Evolutionary conservation across 2,113 vertebrate genomes (phyloP), one percentile per base, ranked within the genome.

Genomic region (Puntigrus tetrazona): DNA sequence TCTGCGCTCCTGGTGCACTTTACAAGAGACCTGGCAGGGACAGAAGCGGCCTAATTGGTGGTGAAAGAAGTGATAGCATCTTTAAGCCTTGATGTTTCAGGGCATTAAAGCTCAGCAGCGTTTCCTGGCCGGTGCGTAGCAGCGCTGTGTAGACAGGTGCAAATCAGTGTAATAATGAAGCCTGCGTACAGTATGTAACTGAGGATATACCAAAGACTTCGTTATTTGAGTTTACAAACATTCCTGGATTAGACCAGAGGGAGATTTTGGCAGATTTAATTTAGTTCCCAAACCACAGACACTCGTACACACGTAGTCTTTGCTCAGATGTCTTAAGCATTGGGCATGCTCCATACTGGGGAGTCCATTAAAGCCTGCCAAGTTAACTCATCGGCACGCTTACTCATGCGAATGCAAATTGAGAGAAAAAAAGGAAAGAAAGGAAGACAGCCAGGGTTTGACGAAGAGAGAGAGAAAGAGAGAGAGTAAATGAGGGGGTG

Each of bases 21-120:
- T 88, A 65, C 45, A 87, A 45, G 20, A 75, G 90, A 89, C 92
- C 91, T 86, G 87, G 91, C 91, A 91, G 87, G 87, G 88, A 91
- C 91, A 92, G 87, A 90, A 92, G 91, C 82, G 88, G 78, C 77
- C 77, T 84, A 91, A 92, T 90, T 90, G 90, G 86, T 85, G 89
- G 78, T 90, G 90, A 91, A 91, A 91, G 89, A 87, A 55, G 29
- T 11, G 59, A 78, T 18, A 52, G 38, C 34, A 47, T 31, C 4
- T 45, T n/a, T 3, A 4, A 47, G 78, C 10, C 41, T 47, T 67
- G 59, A 67, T 47, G 10, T 67, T 65, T 63, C 27, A 29, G 0
- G 5, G 16, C 45, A 8, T 7, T 57, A 22, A 36, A 34, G 31
- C 74, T 76, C 47, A 50, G 31, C 20, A 9, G 18, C 63, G 41